Percentiles rank a stretch among this genome's conserved stretches.
phyloP scores from a whole-genome alignment of 2,797 vertebrate species.

The Pseudochaenichthys georgianus region DNA sequence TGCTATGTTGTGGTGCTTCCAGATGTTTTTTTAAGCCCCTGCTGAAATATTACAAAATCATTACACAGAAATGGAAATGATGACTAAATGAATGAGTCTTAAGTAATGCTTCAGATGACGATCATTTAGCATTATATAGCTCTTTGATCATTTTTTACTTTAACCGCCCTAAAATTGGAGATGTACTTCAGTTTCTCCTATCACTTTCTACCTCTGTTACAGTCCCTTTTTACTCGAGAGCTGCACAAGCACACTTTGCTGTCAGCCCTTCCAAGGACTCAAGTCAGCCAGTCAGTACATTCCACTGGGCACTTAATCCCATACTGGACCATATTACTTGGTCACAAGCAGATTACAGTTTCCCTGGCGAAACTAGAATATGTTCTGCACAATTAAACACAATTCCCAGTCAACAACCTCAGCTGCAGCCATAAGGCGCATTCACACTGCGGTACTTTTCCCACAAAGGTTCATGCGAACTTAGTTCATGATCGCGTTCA shows the following conservation, averaged over 20 bases:
- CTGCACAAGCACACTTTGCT: conserved; percentile 14
- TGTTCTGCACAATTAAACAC: conserved; percentile 64
- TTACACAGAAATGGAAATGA: no score
- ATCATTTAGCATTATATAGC: not conserved
- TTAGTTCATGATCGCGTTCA: no score
- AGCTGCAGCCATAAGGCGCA: conserved; percentile 3
- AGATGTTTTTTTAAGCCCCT: no score
- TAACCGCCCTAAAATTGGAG: no score
- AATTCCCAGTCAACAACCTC: conserved; percentile 33
- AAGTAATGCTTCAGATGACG: not conserved
- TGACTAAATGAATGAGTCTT: not conserved
- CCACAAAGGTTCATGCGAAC: no score
- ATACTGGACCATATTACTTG: conserved; percentile 56
- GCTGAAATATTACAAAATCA: no score
- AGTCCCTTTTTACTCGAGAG: conserved; percentile 11
- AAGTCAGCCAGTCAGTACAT: conserved; percentile 52
- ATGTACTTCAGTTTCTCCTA: not conserved
- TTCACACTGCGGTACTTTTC: no score
- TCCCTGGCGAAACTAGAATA: conserved; percentile 50
- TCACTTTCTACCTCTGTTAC: not conserved
- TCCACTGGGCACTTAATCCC: conserved; percentile 65
- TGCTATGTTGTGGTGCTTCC: no score
- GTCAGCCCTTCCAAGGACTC: conserved; percentile 38
- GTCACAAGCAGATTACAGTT: conserved; percentile 64
- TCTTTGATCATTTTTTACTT: no score